Percentiles rank a stretch among this genome's conserved stretches.
These are phyloP conservation scores for Drosophila melanica DNA, from an alignment of 1,140 invertebrate genomes.

Conservation along the genomic window DNA sequence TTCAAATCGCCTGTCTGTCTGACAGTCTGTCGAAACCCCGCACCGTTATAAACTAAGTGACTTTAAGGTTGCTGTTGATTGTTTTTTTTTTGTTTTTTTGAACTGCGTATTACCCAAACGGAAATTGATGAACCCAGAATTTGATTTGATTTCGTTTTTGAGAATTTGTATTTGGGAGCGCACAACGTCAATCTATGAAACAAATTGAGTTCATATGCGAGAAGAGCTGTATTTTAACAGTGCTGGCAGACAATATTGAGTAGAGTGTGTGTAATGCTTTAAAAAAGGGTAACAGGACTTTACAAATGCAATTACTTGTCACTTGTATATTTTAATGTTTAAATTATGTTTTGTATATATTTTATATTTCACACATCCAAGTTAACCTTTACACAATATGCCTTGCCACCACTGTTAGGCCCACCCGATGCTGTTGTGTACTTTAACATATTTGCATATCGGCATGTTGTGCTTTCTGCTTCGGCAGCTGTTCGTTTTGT, in stretches of 20 bases:
- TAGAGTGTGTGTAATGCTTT: too few species aligned
- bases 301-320: not conserved
- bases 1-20: not conserved
- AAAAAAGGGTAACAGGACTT: too few species aligned
- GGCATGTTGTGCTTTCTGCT: slow-evolving; percentile 20
- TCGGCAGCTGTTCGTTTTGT: slow-evolving; percentile 28
- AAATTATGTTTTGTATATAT: not conserved
- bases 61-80: slow-evolving; percentile 21
- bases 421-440: slow-evolving; percentile 13
- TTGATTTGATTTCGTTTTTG: slow-evolving; percentile 60
- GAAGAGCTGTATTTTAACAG: slow-evolving; percentile 26
- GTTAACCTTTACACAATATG: slow-evolving; percentile 20
- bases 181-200: slow-evolving; percentile 19
- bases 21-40: slow-evolving; percentile 13
- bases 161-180: slow-evolving; percentile 39
- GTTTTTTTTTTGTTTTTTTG: slow-evolving; percentile 26
- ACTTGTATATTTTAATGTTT: not conserved
- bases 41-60: not conserved
- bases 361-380: not conserved
- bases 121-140: slow-evolving; percentile 67
- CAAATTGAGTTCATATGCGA: slow-evolving; percentile 2
- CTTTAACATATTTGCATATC: slow-evolving; percentile 39
- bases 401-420: slow-evolving; percentile 35
- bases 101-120: slow-evolving; percentile 41
- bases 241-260: slow-evolving; percentile 20